Base-by-base conservation (phyloP, 1,140 invertebrate species). In the Scylla paramamosain region DNA sequence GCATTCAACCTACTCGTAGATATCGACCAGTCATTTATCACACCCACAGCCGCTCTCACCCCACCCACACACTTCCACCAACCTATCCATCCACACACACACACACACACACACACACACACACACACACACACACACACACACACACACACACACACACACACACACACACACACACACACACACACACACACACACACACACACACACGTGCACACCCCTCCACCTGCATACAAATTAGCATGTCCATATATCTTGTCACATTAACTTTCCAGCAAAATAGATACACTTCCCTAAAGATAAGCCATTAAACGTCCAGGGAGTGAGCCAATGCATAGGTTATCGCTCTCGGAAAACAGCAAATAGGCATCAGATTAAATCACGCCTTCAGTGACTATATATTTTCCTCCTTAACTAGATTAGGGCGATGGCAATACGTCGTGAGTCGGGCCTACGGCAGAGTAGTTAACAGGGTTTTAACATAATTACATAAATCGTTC, bases 361-460 rank as follows among this genome's bases (percentile, higher is more conserved):
- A 77, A 77, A 77, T 77, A 77, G 67, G 67, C 67, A 77, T 77
- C 67, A 77, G 67, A 77, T 77, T 77, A n/a, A 77, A 77, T 0
- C 67, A 77, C 67, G 0, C 67, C 67, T n/a, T 77, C 67, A 25
- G 6, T n/a, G 67, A 77, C 67, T n/a, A n/a, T 77, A 77, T 77
- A 77, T 77, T 77, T n/a, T 77, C 67, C n/a, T 25, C 67, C 67
- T 25, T 77, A n/a, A 77, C n/a, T 25, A 77, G 67, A 77, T 77
- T 25, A 77, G 67, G 67, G 67, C 67, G 67, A 77, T 77, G 67
- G 67, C 8, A n/a, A n/a, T 77, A 77, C 8, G 67, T 77, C 67
- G 25, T n/a, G 67, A 77, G 67, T 77, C 67, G 67, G 67, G 67
- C 67, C 67, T 77, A 77, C 67, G 25, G 67, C 67, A 77, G 67